Conservation (phyloP, 2,113 vertebrate genomes). For the Phoxinus phoxinus region DNA sequence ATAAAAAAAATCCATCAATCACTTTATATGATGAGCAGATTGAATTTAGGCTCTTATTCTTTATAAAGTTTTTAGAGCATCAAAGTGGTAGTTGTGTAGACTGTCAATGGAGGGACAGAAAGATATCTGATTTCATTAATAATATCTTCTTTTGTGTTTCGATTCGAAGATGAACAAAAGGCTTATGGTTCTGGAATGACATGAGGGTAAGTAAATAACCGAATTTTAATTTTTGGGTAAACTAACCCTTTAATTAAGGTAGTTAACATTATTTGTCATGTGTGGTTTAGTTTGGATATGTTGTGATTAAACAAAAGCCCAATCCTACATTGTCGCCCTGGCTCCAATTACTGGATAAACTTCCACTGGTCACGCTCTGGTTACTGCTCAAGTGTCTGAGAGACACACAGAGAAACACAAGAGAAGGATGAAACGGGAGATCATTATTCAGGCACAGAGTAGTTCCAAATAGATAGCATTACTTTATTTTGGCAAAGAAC, state of each 20-base stretch:
- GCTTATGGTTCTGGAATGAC: too few species aligned
- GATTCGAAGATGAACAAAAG: too few species aligned
- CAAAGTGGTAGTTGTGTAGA: too few species aligned
- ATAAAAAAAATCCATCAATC: too few species aligned
- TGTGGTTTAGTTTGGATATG: not conserved
- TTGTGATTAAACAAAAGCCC: not conserved
- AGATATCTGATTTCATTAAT: too few species aligned
- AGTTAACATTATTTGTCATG: not conserved
- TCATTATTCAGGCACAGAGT: not conserved
- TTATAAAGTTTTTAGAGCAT: too few species aligned
- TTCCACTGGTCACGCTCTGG: slow-evolving; percentile 82
- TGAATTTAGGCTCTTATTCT: too few species aligned
- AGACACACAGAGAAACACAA: slow-evolving; percentile 28
- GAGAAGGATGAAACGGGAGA: not conserved
- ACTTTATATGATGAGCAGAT: too few species aligned
- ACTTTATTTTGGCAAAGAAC: not conserved
- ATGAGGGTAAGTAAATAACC: too few species aligned
- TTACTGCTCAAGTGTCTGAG: slow-evolving; percentile 83
- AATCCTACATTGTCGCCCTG: slow-evolving; percentile 84
- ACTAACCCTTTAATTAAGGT: not conserved
- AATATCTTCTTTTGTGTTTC: too few species aligned
- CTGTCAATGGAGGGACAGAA: too few species aligned
- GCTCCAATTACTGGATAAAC: slow-evolving; percentile 85
- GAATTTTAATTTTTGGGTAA: not conserved
- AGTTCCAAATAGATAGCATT: not conserved